phyloP scores from a whole-genome alignment of 2,888 invertebrate genomes.

The Idaea straminata region DNA sequence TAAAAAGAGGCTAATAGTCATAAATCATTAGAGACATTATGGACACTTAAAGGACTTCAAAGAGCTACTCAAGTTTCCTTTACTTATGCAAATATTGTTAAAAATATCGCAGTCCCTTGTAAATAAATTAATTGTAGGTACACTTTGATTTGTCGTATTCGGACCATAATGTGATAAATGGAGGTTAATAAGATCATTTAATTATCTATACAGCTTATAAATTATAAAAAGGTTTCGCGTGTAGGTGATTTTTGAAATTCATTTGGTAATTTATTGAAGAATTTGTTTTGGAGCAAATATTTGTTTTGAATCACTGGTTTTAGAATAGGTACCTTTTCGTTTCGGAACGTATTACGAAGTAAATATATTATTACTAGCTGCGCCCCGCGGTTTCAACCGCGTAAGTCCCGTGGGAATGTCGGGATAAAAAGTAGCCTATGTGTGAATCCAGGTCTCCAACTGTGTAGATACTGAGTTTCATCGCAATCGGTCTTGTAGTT shows the following conservation, averaged over 20 bases:
- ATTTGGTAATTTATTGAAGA: neutral
- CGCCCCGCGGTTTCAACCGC: too few relatives aligned
- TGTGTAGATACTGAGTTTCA: too few relatives aligned
- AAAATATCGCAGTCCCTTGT: constrained; percentile 49
- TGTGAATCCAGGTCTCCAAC: too few relatives aligned
- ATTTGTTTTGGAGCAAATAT: neutral
- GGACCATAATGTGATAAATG: constrained; percentile 65
- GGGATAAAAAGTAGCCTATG: too few relatives aligned
- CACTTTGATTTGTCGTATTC: constrained; percentile 55
- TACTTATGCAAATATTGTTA: constrained; percentile 64
- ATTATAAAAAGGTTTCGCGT: constrained; percentile 17
- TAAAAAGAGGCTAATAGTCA: constrained; percentile 45
- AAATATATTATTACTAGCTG: too few relatives aligned
- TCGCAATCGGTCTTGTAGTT: too few relatives aligned
- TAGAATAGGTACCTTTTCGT: neutral
- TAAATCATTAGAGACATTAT: constrained; percentile 59
- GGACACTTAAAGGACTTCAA: constrained; percentile 61
- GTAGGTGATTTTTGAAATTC: constrained; percentile 13
- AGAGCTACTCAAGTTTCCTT: constrained; percentile 70
- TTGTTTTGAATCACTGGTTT: neutral
- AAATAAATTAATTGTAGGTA: constrained; percentile 67
- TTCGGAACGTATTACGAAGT: neutral
- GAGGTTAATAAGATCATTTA: constrained; percentile 60
- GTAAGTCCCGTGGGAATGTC: too few relatives aligned
- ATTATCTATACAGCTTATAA: constrained; percentile 67